These are phyloP conservation scores for Musca vetustissima DNA, from an alignment of 1,140 invertebrate genomes.

Conservation along the genomic window DNA sequence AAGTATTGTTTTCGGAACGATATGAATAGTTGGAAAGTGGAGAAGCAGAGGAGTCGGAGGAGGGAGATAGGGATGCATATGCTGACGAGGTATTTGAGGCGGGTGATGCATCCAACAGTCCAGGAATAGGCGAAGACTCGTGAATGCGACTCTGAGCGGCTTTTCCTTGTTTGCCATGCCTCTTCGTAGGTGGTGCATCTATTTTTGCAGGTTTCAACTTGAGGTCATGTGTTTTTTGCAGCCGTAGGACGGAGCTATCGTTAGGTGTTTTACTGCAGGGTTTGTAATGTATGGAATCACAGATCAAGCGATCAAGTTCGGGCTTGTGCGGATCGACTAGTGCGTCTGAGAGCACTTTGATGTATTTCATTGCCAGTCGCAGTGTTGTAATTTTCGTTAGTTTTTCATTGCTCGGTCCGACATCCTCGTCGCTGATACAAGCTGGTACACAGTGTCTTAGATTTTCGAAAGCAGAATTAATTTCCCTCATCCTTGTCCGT, in stretches of 20 bases:
- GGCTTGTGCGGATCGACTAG: conserved; percentile 46
- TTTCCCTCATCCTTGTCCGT: conserved; percentile 81
- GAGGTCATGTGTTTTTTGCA: neutral
- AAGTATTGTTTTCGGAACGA: conserved; percentile 1
- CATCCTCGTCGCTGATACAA: conserved; percentile 49
- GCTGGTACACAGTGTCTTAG: conserved; percentile 74
- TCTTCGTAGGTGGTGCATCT: conserved; percentile 28
- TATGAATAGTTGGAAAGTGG: conserved; percentile 8
- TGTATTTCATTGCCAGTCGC: conserved; percentile 85
- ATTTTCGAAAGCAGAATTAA: conserved; percentile 83
- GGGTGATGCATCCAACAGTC: conserved; percentile 1
- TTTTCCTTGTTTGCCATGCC: conserved; percentile 20
- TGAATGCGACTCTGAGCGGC: neutral
- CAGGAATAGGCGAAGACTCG: neutral
- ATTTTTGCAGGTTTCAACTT: conserved; percentile 30
- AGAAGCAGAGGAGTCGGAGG: conserved; percentile 31
- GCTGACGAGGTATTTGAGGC: conserved; percentile 15
- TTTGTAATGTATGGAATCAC: conserved; percentile 36
- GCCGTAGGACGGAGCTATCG: conserved; percentile 30
- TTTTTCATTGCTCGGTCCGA: conserved; percentile 66
- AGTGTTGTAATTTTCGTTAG: conserved; percentile 87
- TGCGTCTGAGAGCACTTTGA: conserved; percentile 64
- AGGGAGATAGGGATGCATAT: conserved; percentile 31
- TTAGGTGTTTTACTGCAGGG: conserved; percentile 30
- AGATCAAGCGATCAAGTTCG: conserved; percentile 37